phyloP scores from a whole-genome alignment of 2,888 invertebrate species.

The Leptopilina myrica region DNA sequence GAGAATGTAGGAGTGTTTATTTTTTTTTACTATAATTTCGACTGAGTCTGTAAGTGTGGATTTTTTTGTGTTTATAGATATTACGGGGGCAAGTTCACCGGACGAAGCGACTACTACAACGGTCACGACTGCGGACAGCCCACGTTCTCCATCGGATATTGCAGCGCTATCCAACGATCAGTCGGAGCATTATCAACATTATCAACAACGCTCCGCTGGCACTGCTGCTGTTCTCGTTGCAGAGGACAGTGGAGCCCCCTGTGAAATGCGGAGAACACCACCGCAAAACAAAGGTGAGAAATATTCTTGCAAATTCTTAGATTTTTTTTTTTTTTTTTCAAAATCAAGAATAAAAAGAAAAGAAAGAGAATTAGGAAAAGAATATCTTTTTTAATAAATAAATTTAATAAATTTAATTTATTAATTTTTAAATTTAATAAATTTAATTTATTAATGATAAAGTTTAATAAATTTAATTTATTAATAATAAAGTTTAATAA shows the following conservation, averaged over 20 bases:
- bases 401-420: too few species aligned
- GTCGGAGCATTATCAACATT: conserved; percentile 48
- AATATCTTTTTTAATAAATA: too few species aligned
- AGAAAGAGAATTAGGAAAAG: too few species aligned
- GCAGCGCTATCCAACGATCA: conserved; percentile 50
- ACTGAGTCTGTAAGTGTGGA: too few species aligned
- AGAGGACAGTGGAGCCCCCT: conserved; percentile 72
- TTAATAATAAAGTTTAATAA: too few species aligned
- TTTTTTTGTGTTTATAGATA: conserved; percentile 54
- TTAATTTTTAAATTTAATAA: too few species aligned
- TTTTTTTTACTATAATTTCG: too few species aligned
- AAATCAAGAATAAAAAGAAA: too few species aligned
- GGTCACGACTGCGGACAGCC: conserved; percentile 58
- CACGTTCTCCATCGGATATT: conserved; percentile 63
- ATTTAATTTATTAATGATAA: too few species aligned
- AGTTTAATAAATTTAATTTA: too few species aligned
- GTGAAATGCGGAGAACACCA: conserved; percentile 80
- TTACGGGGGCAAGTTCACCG: conserved; percentile 60
- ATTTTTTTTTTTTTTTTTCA: too few species aligned
- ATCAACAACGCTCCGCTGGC: conserved; percentile 62
- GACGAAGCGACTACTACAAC: conserved; percentile 57
- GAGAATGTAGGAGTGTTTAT: too few species aligned
- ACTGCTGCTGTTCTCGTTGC: conserved; percentile 59
- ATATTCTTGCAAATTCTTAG: background rate
- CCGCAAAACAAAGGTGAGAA: conserved; percentile 79